A percentile compares a stretch with the other conserved stretches of the same genome.
phyloP scores from a whole-genome alignment of 2,113 vertebrate genomes.

The Sinocyclocheilus rhinocerous region DNA sequence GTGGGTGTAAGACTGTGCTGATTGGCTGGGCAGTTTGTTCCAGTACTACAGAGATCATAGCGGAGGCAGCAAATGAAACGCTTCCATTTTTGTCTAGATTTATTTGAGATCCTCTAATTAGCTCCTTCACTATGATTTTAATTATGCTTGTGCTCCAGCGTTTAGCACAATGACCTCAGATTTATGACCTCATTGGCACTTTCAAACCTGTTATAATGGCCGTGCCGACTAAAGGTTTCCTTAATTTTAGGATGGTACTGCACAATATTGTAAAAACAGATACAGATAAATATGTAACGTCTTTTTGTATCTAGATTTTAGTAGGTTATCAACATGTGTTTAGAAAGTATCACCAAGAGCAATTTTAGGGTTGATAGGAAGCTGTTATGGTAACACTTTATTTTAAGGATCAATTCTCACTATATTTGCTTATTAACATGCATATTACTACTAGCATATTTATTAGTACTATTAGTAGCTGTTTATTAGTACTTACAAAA shows the following conservation, averaged over 20 bases:
- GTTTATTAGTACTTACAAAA: neutral
- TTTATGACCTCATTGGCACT: neutral
- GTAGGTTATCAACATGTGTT: neutral
- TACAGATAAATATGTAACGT: neutral
- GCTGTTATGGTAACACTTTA: too few relatives aligned
- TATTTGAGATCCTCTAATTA: conserved; percentile 38
- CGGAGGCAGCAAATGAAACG: conserved; percentile 36
- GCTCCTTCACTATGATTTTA: neutral
- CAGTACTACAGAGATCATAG: conserved; percentile 35
- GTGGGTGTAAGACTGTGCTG: conserved; percentile 48
- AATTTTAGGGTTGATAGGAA: neutral
- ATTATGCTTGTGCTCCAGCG: neutral
- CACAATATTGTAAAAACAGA: neutral
- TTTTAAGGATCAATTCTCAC: too few relatives aligned
- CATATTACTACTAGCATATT: too few relatives aligned
- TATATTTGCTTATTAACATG: too few relatives aligned
- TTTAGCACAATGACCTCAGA: conserved; percentile 9
- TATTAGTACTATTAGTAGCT: too few relatives aligned
- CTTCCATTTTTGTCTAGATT: conserved; percentile 41
- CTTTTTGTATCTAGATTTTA: neutral
- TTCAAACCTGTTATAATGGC: neutral
- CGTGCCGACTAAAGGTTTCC: neutral
- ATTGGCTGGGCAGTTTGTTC: conserved; percentile 40
- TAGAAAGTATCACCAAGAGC: neutral
- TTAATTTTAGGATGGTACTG: neutral